Percentiles rank a stretch among this genome's conserved stretches.
phyloP scores from a whole-genome alignment of 2,888 invertebrate species.

The Epinotia demarniana region DNA sequence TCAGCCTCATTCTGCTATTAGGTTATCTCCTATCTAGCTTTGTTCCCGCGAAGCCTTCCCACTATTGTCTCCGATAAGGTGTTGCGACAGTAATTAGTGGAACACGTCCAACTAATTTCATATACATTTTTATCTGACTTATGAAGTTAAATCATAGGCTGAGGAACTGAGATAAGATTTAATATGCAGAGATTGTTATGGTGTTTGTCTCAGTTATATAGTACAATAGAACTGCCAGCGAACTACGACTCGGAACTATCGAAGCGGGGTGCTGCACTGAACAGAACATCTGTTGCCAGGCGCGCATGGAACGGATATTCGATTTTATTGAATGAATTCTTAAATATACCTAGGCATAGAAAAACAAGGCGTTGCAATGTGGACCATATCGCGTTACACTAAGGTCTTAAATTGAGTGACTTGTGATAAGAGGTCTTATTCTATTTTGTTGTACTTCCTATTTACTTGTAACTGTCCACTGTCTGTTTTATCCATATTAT shows the following conservation, averaged over 20 bases:
- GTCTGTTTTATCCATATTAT: too few species aligned
- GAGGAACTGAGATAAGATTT: too few species aligned
- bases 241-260: slow-evolving; percentile 17
- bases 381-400: too few species aligned
- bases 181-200: too few species aligned
- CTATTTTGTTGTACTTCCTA: too few species aligned
- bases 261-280: slow-evolving; percentile 22
- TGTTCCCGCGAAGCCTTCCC: slow-evolving; percentile 38
- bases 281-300: slow-evolving; percentile 33
- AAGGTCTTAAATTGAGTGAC: too few species aligned
- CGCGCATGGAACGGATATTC: background rate
- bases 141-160: background rate
- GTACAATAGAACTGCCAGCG: slow-evolving; percentile 16
- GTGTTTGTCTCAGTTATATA: background rate
- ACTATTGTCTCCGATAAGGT: slow-evolving; percentile 28
- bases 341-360: background rate
- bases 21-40: slow-evolving; percentile 38
- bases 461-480: too few species aligned
- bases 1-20: slow-evolving; percentile 39
- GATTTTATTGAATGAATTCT: slow-evolving; percentile 14
- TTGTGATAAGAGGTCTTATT: too few species aligned
- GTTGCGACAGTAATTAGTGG: slow-evolving; percentile 37
- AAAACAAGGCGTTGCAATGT: too few species aligned
- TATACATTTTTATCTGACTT: background rate
- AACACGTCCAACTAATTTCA: slow-evolving; percentile 25